A percentile compares a stretch with the other conserved stretches of the same genome.
These are phyloP conservation scores for Platycnemis pennipes DNA, from an alignment of 2,888 invertebrate genomes.

Conservation along the genomic window DNA sequence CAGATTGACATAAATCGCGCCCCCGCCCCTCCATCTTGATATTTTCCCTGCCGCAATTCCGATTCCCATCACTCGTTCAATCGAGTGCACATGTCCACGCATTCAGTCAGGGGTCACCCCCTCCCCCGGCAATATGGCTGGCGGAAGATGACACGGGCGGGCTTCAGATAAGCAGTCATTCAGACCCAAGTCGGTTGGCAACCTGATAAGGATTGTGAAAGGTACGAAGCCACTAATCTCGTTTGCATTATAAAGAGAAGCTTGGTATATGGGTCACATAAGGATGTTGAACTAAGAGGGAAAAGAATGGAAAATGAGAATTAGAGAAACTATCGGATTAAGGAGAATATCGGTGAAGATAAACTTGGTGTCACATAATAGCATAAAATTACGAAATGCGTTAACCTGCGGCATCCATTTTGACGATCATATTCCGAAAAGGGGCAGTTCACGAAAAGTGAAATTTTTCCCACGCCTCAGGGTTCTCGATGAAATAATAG, in stretches of 20 bases:
- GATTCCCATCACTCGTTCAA: not conserved
- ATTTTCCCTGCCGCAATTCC: not conserved
- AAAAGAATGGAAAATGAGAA: too few relatives aligned
- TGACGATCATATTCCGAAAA: too few relatives aligned
- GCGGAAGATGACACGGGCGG: not conserved
- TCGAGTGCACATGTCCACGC: not conserved
- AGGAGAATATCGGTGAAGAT: too few relatives aligned
- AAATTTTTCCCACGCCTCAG: too few relatives aligned
- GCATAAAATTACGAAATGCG: too few relatives aligned
- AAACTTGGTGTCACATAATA: too few relatives aligned
- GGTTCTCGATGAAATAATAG: too few relatives aligned
- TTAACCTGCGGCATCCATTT: too few relatives aligned
- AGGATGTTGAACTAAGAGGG: not conserved
- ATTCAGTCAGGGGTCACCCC: not conserved
- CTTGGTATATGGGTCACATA: not conserved
- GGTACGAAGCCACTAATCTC: not conserved
- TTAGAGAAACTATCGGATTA: too few relatives aligned
- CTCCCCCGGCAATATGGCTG: not conserved
- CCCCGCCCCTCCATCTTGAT: too few relatives aligned
- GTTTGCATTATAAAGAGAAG: not conserved
- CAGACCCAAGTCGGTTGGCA: not conserved
- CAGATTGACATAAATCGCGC: too few relatives aligned
- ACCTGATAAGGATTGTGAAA: not conserved
- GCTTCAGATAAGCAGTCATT: not conserved
- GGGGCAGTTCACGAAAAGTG: too few relatives aligned